A percentile compares a stretch with the other conserved stretches of the same genome.
phyloP scores from a whole-genome alignment of 2,888 invertebrate genomes.

The Spisula solida region DNA sequence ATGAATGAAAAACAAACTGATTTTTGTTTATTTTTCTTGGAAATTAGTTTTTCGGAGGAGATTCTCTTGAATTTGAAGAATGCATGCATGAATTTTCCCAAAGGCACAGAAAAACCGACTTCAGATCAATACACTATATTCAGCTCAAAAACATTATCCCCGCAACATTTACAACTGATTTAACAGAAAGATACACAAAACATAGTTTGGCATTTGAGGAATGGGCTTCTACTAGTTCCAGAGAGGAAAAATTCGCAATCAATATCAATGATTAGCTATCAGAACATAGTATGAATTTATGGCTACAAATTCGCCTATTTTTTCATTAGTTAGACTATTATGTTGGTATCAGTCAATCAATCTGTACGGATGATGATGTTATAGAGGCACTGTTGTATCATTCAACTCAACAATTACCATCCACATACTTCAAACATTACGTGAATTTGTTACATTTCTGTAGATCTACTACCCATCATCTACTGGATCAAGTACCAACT shows the following conservation, averaged over 20 bases:
- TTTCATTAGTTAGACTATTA: constrained; percentile 25
- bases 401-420: background rate
- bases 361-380: background rate
- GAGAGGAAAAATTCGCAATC: background rate
- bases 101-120: background rate
- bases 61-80: constrained; percentile 28
- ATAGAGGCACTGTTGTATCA: background rate
- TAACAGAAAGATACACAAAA: constrained; percentile 28
- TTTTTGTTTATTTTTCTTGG: constrained; percentile 28
- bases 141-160: constrained; percentile 18
- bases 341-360: constrained; percentile 2
- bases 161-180: constrained; percentile 8
- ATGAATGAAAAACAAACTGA: constrained; percentile 27
- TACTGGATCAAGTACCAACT: background rate
- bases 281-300: constrained; percentile 8
- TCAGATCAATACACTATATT: constrained; percentile 5
- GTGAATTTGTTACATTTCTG: background rate
- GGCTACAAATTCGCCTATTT: constrained; percentile 26
- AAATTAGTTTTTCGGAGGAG: constrained; percentile 24
- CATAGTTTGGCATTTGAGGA: constrained; percentile 15
- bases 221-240: constrained; percentile 21
- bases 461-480: background rate
- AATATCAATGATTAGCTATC: constrained; percentile 22
- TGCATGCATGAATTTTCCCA: constrained; percentile 10
- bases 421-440: background rate